A percentile compares a stretch with the other conserved stretches of the same genome.
Conservation (phyloP, 2,797 vertebrate genomes). For the Pipistrellus nathusii region DNA sequence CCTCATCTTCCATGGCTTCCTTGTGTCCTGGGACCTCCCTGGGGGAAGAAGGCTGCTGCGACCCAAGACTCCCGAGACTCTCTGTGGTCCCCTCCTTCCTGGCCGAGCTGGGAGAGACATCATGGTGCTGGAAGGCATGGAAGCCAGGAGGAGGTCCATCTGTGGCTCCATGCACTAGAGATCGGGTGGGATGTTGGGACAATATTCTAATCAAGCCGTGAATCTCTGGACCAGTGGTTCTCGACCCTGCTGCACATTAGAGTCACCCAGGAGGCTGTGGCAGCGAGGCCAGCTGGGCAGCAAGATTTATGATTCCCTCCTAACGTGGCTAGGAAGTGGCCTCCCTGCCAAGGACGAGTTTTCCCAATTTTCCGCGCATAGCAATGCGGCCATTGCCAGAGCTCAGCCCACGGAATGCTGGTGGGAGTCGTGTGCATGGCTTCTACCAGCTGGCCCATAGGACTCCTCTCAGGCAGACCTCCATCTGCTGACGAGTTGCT, state of each 20-base stretch:
- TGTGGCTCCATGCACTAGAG: neutral
- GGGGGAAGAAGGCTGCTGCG: neutral
- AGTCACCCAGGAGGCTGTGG: neutral
- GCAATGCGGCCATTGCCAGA: neutral
- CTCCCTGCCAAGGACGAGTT: neutral
- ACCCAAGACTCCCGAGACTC: neutral
- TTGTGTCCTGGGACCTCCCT: neutral
- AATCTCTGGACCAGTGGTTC: neutral
- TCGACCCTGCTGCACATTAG: neutral
- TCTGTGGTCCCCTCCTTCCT: neutral
- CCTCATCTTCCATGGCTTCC: neutral
- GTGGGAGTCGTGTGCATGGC: neutral
- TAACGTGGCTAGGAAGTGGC: neutral
- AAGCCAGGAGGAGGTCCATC: neutral
- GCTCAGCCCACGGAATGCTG: neutral
- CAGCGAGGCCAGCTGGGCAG: constrained; percentile 32
- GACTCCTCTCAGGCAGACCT: neutral
- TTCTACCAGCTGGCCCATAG: neutral
- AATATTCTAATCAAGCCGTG: neutral
- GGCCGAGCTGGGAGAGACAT: neutral
- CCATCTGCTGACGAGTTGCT: neutral
- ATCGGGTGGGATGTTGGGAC: neutral
- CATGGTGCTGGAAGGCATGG: neutral
- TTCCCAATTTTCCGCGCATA: constrained; percentile 7
- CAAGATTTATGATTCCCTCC: neutral